Evolutionary conservation across 1,140 invertebrate genomes (phyloP).

Genomic region (Physella acuta): DNA sequence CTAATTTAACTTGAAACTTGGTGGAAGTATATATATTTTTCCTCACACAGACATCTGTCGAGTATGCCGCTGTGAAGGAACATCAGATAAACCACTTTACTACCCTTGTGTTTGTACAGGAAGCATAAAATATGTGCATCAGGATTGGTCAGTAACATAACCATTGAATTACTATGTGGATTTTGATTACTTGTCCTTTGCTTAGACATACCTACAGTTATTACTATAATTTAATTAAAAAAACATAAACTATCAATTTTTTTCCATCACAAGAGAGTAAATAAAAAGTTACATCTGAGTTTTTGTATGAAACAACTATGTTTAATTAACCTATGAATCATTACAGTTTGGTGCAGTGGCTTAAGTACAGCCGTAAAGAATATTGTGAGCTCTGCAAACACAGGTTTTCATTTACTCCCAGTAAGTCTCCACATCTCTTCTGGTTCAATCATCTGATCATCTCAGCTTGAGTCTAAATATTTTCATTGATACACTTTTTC

Average conservation of each 20-base stretch:
- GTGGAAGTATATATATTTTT: too few relatives aligned
- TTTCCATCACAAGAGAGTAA: too few relatives aligned
- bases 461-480: too few relatives aligned
- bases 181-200: too few relatives aligned
- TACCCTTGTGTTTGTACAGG: constrained; percentile 99
- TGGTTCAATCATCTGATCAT: too few relatives aligned
- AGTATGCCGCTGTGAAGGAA: constrained; percentile 92
- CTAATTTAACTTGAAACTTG: too few relatives aligned
- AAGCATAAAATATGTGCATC: constrained; percentile 98
- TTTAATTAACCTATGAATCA: too few relatives aligned
- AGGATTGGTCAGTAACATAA: constrained; percentile 66
- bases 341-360: constrained; percentile 67
- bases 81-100: constrained; percentile 82
- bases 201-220: too few relatives aligned
- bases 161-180: not conserved
- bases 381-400: constrained; percentile 98
- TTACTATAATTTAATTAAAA: too few relatives aligned
- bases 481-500: constrained; percentile 7
- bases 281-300: too few relatives aligned
- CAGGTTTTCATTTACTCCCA: constrained; percentile 96
- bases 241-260: too few relatives aligned
- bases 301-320: not conserved
- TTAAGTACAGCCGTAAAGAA: constrained; percentile 92
- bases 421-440: too few relatives aligned
- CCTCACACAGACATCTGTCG: constrained; percentile 83